phyloP scores from a whole-genome alignment of 2,888 invertebrate genomes.

The Erynnis tages region DNA sequence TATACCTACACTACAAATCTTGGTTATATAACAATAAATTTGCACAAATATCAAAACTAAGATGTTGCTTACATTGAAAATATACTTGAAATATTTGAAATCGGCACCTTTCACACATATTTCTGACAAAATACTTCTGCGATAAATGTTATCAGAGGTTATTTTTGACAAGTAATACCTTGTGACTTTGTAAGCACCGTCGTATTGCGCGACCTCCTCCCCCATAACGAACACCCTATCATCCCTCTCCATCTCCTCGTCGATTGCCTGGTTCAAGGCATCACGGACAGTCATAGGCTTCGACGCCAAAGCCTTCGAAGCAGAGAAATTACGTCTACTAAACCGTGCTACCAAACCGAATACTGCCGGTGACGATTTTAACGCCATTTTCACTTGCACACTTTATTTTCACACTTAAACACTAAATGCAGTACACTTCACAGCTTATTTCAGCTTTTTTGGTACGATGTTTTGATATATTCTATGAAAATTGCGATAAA shows the following conservation, averaged over 20 bases:
- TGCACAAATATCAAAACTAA: background rate
- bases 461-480: constrained; percentile 39
- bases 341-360: constrained; percentile 55
- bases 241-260: constrained; percentile 97
- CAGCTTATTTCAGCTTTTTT: constrained; percentile 41
- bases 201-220: constrained; percentile 99
- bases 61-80: background rate
- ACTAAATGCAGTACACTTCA: constrained; percentile 41
- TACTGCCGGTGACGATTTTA: constrained; percentile 71
- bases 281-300: constrained; percentile 96
- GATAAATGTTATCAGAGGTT: background rate
- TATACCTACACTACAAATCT: background rate
- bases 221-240: constrained; percentile 95
- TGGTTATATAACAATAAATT: constrained; percentile 18
- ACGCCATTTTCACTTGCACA: constrained; percentile 65
- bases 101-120: background rate
- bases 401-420: constrained; percentile 39
- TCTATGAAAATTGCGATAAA: constrained; percentile 57
- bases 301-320: constrained; percentile 58
- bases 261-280: constrained; percentile 97
- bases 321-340: constrained; percentile 67
- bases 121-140: background rate
- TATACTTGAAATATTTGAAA: background rate
- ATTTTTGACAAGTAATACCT: constrained; percentile 50
- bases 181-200: constrained; percentile 98